Evolutionary conservation across 2,113 vertebrate genomes (phyloP).

Genomic region (Poicephalus gulielmi): DNA sequence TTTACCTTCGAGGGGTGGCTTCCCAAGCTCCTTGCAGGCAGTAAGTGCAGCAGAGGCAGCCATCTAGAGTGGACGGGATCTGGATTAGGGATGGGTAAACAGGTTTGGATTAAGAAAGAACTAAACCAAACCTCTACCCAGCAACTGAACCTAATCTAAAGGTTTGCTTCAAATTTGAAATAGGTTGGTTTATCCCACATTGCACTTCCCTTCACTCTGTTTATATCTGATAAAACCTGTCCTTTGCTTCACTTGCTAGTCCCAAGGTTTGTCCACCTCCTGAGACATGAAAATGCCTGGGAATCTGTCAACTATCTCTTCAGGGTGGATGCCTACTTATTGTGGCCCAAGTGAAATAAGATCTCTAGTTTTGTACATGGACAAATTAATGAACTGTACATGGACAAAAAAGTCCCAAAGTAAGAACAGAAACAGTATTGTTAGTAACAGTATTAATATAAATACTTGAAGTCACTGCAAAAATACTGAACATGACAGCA

Average conservation of each 20-base stretch:
- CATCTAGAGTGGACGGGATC: constrained; percentile 21
- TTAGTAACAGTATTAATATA: not conserved
- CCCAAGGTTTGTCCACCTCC: not conserved
- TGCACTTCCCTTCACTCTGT: not conserved
- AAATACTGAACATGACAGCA: not conserved
- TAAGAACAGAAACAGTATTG: not conserved
- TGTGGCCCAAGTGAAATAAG: not conserved
- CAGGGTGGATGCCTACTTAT: not conserved
- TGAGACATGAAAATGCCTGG: not conserved
- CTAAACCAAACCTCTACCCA: constrained; percentile 44
- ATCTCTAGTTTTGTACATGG: not conserved
- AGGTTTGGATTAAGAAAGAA: constrained; percentile 39
- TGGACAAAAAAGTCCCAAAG: not conserved
- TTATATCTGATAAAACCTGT: not conserved
- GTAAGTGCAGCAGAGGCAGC: constrained; percentile 47
- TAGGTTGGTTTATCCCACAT: not conserved
- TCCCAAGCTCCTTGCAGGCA: constrained; percentile 34
- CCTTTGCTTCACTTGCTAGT: not conserved
- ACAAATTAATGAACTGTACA: not conserved
- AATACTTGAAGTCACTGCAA: not conserved
- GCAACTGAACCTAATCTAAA: not conserved
- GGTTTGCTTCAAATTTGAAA: not conserved
- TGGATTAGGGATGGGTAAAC: constrained; percentile 20
- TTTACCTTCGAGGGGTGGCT: constrained; percentile 21
- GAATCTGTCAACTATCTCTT: not conserved